Evolutionary conservation across 2,888 invertebrate genomes (phyloP).

Genomic region (Tetranychus piercei): DNA sequence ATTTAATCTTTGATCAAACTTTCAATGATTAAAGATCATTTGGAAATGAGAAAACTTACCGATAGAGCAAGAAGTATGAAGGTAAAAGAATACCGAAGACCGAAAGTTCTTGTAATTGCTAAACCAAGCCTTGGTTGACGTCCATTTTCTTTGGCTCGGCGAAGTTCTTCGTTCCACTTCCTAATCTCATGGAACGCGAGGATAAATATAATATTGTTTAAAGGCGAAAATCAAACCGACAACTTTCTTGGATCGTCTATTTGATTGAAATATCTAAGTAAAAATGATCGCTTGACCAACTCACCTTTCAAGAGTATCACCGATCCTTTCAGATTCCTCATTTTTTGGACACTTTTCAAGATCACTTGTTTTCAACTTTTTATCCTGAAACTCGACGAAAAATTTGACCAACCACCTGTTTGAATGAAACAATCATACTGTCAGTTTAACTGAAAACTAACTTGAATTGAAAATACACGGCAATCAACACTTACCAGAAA

Average conservation of each 20-base stretch:
- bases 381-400: slow-evolving; percentile 14
- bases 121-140: neutral
- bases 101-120: neutral
- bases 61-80: neutral
- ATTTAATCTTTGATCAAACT: no score
- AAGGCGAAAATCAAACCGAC: neutral
- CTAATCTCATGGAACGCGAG: neutral
- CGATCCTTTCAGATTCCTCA: slow-evolving; percentile 17
- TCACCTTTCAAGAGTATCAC: slow-evolving; percentile 17
- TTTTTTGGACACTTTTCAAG: slow-evolving; percentile 19
- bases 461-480: neutral
- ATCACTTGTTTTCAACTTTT: slow-evolving; percentile 18
- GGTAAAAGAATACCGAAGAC: slow-evolving; percentile 1
- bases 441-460: neutral
- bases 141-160: neutral
- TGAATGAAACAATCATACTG: neutral
- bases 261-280: neutral
- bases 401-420: slow-evolving; percentile 19
- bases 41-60: slow-evolving; percentile 22
- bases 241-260: neutral
- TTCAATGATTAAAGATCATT: neutral
- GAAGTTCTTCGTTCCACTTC: neutral
- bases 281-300: neutral
- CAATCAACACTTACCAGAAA: neutral
- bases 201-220: neutral